phyloP scores from a whole-genome alignment of 2,113 vertebrate species.

The Rhinoptilus africanus region DNA sequence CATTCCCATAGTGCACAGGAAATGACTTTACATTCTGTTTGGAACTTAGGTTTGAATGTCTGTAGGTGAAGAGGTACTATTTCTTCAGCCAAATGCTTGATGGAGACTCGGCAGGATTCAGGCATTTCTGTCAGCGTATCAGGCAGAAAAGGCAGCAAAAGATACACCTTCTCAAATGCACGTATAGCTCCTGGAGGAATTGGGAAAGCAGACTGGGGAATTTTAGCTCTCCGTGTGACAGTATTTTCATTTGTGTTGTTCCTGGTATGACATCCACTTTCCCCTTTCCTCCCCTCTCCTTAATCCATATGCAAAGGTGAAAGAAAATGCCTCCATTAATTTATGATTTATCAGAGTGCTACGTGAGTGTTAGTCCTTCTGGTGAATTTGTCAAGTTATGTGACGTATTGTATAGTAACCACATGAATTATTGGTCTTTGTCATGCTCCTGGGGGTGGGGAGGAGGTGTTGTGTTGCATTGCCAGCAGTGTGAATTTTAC shows the following conservation, averaged over 20 bases:
- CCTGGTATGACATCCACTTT: not conserved
- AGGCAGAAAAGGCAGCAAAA: not conserved
- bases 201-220: not conserved
- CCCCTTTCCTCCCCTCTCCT: not conserved
- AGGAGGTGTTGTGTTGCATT: not conserved
- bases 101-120: not conserved
- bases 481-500: not conserved
- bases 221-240: not conserved
- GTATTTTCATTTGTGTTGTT: not conserved
- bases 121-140: not conserved
- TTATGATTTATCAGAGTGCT: not conserved
- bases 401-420: not conserved
- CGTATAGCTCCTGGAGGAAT: not conserved
- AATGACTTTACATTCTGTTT: not conserved
- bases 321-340: not conserved
- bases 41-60: not conserved
- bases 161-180: not conserved
- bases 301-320: conserved; percentile 6
- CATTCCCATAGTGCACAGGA: not conserved
- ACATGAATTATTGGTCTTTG: not conserved
- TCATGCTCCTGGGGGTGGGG: not conserved
- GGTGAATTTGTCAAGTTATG: not conserved
- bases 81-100: not conserved
- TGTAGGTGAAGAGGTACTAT: not conserved
- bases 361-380: not conserved